phyloP scores from a whole-genome alignment of 2,888 invertebrate genomes.

The Synergus gifuensis region DNA sequence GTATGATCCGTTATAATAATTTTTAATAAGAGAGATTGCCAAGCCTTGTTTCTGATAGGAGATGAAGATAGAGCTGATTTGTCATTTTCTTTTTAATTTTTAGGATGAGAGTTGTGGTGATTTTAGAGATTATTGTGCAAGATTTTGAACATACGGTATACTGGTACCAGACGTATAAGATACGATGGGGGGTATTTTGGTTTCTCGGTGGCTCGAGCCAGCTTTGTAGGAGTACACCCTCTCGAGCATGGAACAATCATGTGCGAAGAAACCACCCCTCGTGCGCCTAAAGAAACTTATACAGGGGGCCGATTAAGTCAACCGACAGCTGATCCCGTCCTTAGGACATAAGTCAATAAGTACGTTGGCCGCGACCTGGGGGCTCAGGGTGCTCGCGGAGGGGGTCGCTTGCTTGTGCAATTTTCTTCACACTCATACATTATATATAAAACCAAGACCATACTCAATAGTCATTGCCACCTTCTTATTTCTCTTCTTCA shows the following conservation, averaged over 20 bases:
- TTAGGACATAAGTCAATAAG: conserved; percentile 72
- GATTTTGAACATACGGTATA: conserved; percentile 10
- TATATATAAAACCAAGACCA: conserved; percentile 3
- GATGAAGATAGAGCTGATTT: too few species aligned
- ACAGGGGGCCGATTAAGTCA: conserved; percentile 64
- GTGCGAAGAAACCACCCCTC: conserved; percentile 50
- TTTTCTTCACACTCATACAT: conserved; percentile 57
- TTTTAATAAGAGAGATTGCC: too few species aligned
- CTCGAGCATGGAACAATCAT: conserved; percentile 47
- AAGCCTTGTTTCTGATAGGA: too few species aligned
- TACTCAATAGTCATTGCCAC: conserved; percentile 26
- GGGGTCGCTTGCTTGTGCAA: conserved; percentile 53
- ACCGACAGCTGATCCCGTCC: conserved; percentile 68
- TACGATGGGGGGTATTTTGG: conserved; percentile 31
- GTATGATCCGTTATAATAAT: too few species aligned
- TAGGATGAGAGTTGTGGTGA: not conserved
- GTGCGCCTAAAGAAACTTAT: conserved; percentile 56
- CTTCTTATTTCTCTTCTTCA: conserved; percentile 29
- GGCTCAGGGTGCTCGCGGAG: conserved; percentile 45
- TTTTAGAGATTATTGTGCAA: not conserved
- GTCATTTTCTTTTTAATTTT: not conserved
- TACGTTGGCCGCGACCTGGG: conserved; percentile 64
- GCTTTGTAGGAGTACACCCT: conserved; percentile 65
- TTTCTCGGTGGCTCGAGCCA: conserved; percentile 54
- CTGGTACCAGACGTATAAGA: conserved; percentile 47